Percentiles rank a stretch among this genome's conserved stretches.
phyloP scores from a whole-genome alignment of 2,888 invertebrate genomes.

The Drosophila macrospina region DNA sequence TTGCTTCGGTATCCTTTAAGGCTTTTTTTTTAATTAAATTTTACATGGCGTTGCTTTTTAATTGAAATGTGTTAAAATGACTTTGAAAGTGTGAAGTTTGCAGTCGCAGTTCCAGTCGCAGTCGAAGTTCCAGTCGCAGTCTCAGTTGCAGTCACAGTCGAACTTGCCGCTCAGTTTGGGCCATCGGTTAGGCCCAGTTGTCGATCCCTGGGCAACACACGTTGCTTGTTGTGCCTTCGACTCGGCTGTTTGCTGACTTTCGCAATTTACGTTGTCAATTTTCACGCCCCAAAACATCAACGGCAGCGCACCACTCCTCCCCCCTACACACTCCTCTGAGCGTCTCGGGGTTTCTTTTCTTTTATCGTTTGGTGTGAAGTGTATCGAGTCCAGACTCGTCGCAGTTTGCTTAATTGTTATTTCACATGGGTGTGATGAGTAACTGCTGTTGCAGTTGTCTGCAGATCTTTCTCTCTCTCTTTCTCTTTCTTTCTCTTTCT shows the following conservation, averaged over 20 bases:
- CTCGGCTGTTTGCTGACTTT: slow-evolving; percentile 43
- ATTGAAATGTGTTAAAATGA: slow-evolving; percentile 80
- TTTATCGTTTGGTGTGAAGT: slow-evolving; percentile 48
- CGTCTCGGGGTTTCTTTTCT: slow-evolving; percentile 17
- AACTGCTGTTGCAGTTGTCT: slow-evolving; percentile 10
- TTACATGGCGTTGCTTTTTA: slow-evolving; percentile 73
- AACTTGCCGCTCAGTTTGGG: slow-evolving; percentile 19
- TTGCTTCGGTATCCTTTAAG: slow-evolving; percentile 67
- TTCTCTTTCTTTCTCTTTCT: not conserved
- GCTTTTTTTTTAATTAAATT: slow-evolving; percentile 77
- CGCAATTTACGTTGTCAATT: slow-evolving; percentile 80
- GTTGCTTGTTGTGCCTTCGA: slow-evolving; percentile 2
- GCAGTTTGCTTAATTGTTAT: slow-evolving; percentile 71
- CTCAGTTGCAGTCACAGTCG: slow-evolving; percentile 20
- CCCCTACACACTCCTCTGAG: not conserved
- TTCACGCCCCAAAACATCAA: slow-evolving; percentile 74
- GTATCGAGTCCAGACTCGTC: slow-evolving; percentile 46
- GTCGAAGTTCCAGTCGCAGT: slow-evolving; percentile 9
- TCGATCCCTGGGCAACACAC: slow-evolving; percentile 12
- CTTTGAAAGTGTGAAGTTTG: slow-evolving; percentile 77
- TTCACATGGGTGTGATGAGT: slow-evolving; percentile 46
- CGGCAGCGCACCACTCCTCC: slow-evolving; percentile 27
- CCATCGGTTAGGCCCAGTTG: slow-evolving; percentile 21
- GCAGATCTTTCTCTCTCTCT: slow-evolving; percentile 31
- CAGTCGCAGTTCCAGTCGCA: slow-evolving; percentile 6